phyloP scores from a whole-genome alignment of 1,140 invertebrate genomes.

The Battus philenor region DNA sequence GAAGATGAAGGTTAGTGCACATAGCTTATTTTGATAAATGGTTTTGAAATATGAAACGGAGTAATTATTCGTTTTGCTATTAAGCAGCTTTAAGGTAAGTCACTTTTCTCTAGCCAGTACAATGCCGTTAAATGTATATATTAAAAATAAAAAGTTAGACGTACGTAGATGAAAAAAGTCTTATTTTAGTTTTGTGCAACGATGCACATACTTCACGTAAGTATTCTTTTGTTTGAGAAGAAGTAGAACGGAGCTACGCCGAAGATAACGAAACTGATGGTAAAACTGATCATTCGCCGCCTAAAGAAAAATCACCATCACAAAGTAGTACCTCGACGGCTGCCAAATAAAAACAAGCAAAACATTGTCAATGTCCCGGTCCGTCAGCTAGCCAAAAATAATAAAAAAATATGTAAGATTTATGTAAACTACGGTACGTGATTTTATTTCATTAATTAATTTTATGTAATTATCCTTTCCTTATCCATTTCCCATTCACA shows the following conservation, averaged over 20 bases:
- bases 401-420: no score
- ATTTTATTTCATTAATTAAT: no score
- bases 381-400: no score
- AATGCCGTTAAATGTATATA: no score
- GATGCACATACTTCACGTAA: conserved; percentile 18
- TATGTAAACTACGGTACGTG: no score
- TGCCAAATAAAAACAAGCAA: background rate
- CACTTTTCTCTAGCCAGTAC: no score
- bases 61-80: background rate
- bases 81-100: conserved; percentile 1
- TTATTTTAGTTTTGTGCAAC: background rate
- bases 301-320: background rate
- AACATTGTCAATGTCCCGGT: no score
- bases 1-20: conserved; percentile 57
- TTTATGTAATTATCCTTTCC: no score
- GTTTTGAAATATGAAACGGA: background rate
- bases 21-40: no score
- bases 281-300: background rate
- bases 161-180: no score
- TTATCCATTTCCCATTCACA: no score
- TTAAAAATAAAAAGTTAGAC: no score
- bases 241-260: conserved; percentile 40
- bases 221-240: conserved; percentile 37
- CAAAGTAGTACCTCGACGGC: background rate
- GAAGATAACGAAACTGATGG: conserved; percentile 20